A percentile compares a stretch with the other conserved stretches of the same genome.
These are phyloP conservation scores for Alligator sinensis DNA, from an alignment of 2,113 vertebrate species.

Conservation along the genomic window DNA sequence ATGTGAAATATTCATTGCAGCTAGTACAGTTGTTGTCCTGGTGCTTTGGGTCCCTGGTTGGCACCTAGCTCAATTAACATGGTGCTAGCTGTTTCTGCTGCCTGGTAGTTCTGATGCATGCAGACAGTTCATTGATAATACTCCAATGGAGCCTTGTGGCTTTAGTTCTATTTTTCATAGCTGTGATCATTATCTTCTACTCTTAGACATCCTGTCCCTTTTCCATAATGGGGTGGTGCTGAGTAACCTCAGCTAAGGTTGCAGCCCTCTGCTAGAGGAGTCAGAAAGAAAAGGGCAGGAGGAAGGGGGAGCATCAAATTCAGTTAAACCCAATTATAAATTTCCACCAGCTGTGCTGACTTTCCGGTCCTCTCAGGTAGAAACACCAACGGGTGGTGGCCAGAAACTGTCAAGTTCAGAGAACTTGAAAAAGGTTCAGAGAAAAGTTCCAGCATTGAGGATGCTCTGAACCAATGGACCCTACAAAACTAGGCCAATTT, in stretches of 20 bases:
- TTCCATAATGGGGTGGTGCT: neutral
- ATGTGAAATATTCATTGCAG: neutral
- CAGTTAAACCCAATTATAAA: neutral
- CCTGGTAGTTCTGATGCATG: neutral
- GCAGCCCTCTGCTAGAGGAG: neutral
- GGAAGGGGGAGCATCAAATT: neutral
- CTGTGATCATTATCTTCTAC: neutral
- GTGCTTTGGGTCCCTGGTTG: too few relatives aligned
- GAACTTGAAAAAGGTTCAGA: neutral
- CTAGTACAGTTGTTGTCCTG: neutral
- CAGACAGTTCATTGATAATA: neutral
- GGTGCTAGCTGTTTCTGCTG: neutral
- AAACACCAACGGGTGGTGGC: neutral
- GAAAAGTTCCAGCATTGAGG: neutral
- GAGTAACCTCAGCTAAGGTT: neutral
- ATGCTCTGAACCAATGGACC: neutral
- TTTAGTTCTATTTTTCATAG: neutral
- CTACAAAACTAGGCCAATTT: neutral
- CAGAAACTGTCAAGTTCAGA: neutral
- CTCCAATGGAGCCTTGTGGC: neutral
- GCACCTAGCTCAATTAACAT: neutral
- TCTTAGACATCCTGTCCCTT: neutral
- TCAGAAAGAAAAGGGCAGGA: neutral
- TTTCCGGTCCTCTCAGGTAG: neutral
- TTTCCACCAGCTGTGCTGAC: neutral